These are phyloP conservation scores for Brachionus koreanus DNA, from an alignment of 1,140 invertebrate genomes.

Conservation along the genomic window DNA sequence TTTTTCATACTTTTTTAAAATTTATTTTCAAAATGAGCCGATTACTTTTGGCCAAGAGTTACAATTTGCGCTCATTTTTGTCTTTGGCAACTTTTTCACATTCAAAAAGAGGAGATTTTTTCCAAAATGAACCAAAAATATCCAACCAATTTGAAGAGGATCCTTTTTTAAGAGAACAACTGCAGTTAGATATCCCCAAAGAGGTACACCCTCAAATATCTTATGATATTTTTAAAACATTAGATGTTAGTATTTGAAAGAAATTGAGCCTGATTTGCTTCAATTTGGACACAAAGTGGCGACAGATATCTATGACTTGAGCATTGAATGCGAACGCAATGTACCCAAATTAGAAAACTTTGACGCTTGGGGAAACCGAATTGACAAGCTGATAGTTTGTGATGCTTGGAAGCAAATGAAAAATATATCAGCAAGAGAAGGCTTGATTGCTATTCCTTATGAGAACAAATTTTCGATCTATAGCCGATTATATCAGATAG, in stretches of 20 bases:
- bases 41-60: not conserved
- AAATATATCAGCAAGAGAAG: slow-evolving; percentile 63
- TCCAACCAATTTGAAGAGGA: slow-evolving; percentile 56
- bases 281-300: slow-evolving; percentile 60
- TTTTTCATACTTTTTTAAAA: not conserved
- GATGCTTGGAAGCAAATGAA: slow-evolving; percentile 64
- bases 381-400: slow-evolving; percentile 62
- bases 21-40: not conserved
- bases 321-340: slow-evolving; percentile 61
- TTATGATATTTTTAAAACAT: not conserved
- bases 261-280: slow-evolving; percentile 57
- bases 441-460: slow-evolving; percentile 63
- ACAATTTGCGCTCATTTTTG: not conserved
- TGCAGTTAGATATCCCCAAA: slow-evolving; percentile 51
- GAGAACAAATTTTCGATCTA: slow-evolving; percentile 57
- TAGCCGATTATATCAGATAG: slow-evolving; percentile 63
- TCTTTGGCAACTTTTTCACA: slow-evolving; percentile 47
- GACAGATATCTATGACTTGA: slow-evolving; percentile 60
- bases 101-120: slow-evolving; percentile 54
- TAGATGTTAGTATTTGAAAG: not conserved
- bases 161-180: slow-evolving; percentile 50
- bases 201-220: slow-evolving; percentile 49
- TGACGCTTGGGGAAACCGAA: slow-evolving; percentile 63
- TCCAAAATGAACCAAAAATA: slow-evolving; percentile 53
- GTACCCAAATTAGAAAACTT: slow-evolving; percentile 60